phyloP scores from a whole-genome alignment of 2,113 vertebrate genomes.

The Gallinago undulata region DNA sequence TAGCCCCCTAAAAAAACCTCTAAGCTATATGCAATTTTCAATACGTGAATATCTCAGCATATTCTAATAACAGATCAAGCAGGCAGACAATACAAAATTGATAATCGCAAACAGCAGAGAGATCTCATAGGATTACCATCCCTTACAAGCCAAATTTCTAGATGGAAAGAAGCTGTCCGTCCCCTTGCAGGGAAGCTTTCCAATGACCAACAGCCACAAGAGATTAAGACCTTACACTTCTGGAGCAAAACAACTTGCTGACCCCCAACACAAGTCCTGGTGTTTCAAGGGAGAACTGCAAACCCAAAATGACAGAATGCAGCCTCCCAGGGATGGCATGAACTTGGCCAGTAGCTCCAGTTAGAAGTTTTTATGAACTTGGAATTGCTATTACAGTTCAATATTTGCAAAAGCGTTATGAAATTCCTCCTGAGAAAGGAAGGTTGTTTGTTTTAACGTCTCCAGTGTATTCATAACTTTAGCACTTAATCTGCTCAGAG shows the following conservation, averaged over 20 bases:
- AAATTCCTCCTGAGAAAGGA: neutral
- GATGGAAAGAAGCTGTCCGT: neutral
- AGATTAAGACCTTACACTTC: neutral
- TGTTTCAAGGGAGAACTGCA: neutral
- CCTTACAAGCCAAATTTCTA: neutral
- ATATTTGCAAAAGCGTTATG: neutral
- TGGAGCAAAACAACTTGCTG: neutral
- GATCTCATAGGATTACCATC: neutral
- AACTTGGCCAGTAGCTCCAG: neutral
- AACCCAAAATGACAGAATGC: neutral
- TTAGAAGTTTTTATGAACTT: neutral
- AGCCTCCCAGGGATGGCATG: neutral
- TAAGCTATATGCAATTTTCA: neutral
- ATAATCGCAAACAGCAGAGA: neutral
- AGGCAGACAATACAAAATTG: neutral
- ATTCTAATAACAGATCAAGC: neutral
- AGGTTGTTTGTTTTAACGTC: neutral
- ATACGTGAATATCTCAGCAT: rapidly evolving
- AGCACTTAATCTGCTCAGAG: neutral
- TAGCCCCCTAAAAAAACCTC: neutral
- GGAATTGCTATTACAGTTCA: neutral
- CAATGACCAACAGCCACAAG: neutral
- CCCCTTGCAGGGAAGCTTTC: neutral
- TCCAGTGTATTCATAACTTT: neutral
- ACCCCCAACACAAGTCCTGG: rapidly evolving